These are phyloP conservation scores for Sphaeridia pumilis DNA, from an alignment of 2,888 invertebrate genomes.

Conservation along the genomic window DNA sequence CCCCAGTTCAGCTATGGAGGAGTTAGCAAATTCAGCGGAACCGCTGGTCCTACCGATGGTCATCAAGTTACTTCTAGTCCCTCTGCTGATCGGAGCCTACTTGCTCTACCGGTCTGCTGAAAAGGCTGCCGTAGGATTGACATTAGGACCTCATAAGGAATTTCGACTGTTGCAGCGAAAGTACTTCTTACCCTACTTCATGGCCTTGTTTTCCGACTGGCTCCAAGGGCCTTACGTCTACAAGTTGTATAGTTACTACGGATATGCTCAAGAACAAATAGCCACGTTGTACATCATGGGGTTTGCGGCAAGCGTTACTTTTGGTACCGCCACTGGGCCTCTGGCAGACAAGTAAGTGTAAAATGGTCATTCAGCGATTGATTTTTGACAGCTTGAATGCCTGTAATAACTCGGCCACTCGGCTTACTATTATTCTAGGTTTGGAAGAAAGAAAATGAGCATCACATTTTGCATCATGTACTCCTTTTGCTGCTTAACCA, in stretches of 20 bases:
- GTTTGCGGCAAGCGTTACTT: slow-evolving; percentile 47
- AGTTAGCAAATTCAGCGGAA: no score
- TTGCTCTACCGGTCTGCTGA: slow-evolving; percentile 27
- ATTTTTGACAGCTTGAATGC: no score
- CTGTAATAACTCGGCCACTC: no score
- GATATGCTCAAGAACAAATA: slow-evolving; percentile 47
- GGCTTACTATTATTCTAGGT: no score
- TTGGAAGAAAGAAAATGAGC: slow-evolving; percentile 47
- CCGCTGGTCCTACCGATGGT: background rate
- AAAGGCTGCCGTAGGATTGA: slow-evolving; percentile 19
- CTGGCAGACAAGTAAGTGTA: slow-evolving; percentile 44
- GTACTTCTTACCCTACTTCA: slow-evolving; percentile 46
- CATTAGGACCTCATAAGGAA: slow-evolving; percentile 39
- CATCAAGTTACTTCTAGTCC: slow-evolving; percentile 18
- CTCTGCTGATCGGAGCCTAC: slow-evolving; percentile 25
- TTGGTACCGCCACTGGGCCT: slow-evolving; percentile 47
- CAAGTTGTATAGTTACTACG: slow-evolving; percentile 48
- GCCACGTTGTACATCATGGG: slow-evolving; percentile 48
- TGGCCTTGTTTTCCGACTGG: slow-evolving; percentile 50
- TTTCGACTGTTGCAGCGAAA: slow-evolving; percentile 44
- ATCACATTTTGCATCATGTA: slow-evolving; percentile 43
- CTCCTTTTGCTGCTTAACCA: slow-evolving; percentile 44
- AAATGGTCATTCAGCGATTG: no score
- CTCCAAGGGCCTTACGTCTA: slow-evolving; percentile 51
- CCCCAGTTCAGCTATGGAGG: no score